Evolutionary conservation across 2,797 vertebrate genomes (phyloP).

Genomic region (Psittacula echo): DNA sequence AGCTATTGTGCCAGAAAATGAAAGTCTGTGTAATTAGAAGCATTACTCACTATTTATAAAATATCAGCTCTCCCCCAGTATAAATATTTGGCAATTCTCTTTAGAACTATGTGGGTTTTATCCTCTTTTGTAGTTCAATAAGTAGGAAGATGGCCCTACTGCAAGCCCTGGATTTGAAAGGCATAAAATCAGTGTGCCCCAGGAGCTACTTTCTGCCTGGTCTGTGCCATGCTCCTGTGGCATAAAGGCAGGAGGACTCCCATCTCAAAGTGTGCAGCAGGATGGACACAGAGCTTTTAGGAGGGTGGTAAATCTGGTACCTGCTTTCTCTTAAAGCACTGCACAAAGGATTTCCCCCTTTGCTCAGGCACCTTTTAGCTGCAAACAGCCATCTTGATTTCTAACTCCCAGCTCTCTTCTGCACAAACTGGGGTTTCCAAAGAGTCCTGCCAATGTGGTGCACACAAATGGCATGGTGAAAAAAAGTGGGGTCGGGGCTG

Average conservation of each 20-base stretch:
- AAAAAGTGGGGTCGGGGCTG: neutral
- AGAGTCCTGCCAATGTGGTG: fast-evolving
- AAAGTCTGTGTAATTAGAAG: neutral
- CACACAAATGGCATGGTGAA: fast-evolving
- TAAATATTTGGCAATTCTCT: conserved; percentile 25
- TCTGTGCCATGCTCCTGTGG: fast-evolving
- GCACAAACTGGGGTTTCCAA: neutral
- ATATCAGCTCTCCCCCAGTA: neutral
- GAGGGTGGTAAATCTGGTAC: neutral
- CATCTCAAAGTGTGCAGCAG: neutral
- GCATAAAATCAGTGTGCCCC: neutral
- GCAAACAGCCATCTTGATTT: neutral
- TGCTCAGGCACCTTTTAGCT: neutral
- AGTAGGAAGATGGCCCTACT: neutral
- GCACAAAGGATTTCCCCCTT: neutral
- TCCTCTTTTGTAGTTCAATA: neutral
- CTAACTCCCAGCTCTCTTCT: neutral
- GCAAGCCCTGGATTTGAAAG: neutral
- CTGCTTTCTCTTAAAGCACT: neutral
- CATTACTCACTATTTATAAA: neutral
- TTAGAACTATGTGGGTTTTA: neutral
- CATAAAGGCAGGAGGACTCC: fast-evolving
- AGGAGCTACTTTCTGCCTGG: neutral
- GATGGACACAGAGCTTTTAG: neutral
- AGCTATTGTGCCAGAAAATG: neutral